These are phyloP conservation scores for Corythoichthys intestinalis DNA, from an alignment of 2,113 vertebrate genomes.

Conservation along the genomic window DNA sequence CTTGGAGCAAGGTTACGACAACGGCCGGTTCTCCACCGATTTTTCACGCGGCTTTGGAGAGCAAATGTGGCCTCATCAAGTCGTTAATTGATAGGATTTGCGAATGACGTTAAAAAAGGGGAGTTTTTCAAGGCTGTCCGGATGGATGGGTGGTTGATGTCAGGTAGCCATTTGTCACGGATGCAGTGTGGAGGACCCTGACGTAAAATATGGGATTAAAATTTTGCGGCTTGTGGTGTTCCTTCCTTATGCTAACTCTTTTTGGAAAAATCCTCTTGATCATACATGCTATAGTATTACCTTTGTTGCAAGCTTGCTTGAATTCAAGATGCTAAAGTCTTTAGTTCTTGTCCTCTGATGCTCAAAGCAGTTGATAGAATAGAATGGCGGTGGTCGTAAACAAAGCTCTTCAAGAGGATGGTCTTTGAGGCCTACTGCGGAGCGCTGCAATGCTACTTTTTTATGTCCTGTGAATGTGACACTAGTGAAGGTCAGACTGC, in stretches of 20 bases:
- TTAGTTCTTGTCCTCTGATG: neutral
- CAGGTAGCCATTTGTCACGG: slow-evolving; percentile 65
- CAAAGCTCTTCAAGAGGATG: neutral
- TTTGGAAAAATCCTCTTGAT: slow-evolving; percentile 28
- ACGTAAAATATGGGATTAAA: slow-evolving; percentile 52
- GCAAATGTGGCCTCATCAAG: slow-evolving; percentile 26
- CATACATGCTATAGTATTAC: neutral
- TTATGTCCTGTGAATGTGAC: slow-evolving; percentile 58
- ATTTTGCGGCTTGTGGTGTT: slow-evolving; percentile 26
- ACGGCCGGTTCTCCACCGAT: slow-evolving; percentile 28
- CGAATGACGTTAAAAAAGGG: slow-evolving; percentile 8
- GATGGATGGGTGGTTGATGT: slow-evolving; percentile 50
- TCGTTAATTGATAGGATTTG: slow-evolving; percentile 38
- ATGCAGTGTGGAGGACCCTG: slow-evolving; percentile 49
- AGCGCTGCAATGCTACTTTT: neutral
- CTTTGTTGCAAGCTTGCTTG: neutral
- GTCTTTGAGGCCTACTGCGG: slow-evolving; percentile 2
- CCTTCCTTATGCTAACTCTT: slow-evolving; percentile 22
- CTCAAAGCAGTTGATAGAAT: slow-evolving; percentile 2
- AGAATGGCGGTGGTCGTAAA: neutral
- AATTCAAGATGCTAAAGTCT: neutral
- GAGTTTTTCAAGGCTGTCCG: slow-evolving; percentile 12
- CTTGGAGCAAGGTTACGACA: slow-evolving; percentile 61
- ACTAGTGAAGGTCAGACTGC: slow-evolving; percentile 76
- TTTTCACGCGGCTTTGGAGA: slow-evolving; percentile 24